phyloP scores from a whole-genome alignment of 2,797 vertebrate genomes.

The Pseudomugil tenellus region DNA sequence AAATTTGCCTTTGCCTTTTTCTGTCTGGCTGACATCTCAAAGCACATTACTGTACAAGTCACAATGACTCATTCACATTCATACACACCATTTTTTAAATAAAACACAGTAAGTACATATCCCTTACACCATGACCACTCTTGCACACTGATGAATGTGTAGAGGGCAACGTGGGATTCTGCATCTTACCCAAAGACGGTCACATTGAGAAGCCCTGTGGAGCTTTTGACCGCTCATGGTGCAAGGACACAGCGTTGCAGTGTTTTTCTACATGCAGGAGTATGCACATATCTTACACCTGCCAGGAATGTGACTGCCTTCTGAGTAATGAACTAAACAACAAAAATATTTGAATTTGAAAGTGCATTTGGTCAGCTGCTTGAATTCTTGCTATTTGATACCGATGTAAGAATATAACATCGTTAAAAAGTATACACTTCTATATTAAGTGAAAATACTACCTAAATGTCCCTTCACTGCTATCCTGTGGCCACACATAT shows the following conservation, averaged over 20 bases:
- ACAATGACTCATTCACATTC: background rate
- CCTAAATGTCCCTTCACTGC: conserved; percentile 36
- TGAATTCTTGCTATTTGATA: background rate
- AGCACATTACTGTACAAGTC: too few relatives aligned
- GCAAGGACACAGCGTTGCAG: background rate
- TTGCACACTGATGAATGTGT: background rate
- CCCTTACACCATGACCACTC: background rate
- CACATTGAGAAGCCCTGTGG: background rate
- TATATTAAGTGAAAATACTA: conserved; percentile 7
- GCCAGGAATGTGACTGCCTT: background rate
- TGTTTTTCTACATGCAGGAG: background rate
- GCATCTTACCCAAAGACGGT: conserved; percentile 4
- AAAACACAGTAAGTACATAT: background rate
- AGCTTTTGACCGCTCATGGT: background rate
- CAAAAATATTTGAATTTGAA: background rate
- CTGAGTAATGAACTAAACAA: background rate
- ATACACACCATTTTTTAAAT: background rate
- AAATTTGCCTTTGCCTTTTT: too few relatives aligned
- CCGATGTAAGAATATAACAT: too few relatives aligned
- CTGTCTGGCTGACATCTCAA: too few relatives aligned
- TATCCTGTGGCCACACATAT: conserved; percentile 62
- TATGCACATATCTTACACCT: background rate
- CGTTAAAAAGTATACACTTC: too few relatives aligned
- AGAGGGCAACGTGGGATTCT: background rate
- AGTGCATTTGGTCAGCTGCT: background rate